Evolutionary conservation across 2,888 invertebrate genomes (phyloP), one percentile per base, ranked within the genome.

Genomic region (Synanthedon vespiformis): DNA sequence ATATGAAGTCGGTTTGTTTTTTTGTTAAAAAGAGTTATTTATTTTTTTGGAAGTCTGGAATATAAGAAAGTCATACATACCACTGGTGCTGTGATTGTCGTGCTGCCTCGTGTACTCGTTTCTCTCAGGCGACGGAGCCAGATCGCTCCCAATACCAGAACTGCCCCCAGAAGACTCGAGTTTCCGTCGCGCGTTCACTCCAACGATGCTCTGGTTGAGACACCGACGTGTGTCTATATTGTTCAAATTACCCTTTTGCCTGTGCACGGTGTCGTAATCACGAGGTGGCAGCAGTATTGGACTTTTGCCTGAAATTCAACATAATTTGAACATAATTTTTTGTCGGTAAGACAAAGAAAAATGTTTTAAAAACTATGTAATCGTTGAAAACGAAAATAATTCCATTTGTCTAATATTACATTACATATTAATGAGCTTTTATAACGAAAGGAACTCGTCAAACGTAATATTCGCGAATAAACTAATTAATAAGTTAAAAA

Each of bases 241-340:
- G 63, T 64, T 82, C 47, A 87, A 63, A 65, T 88, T 79, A 4
- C 88, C 82, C 55, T 87, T 87, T 67, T 87, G 92, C 52, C 94
- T 89, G 72, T 95, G 94, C 2, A 96, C 94, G 1, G 97, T 97
- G 79, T 98, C 97, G 85, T 98, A 98, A 79, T 98, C 98, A 34
- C 96, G 89, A 0, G 98, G 97, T 0, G 98, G 98, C 56, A 98
- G 85, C 18, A 98, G 89, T 52, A 98, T 91, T 0, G 97, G 97
- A 5, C 90, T 91, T 55, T 88, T 87, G 12, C 86, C 86, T 80
- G 83, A 14, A 78, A 22, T 44, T 44, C 1, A 34, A 34, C 10
- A 34, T 34, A 1, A 8, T 34, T 34, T n/a, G n/a, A n/a, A n/a
- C n/a, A n/a, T n/a, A n/a, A n/a, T n/a, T 34, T 34, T 34, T 34